Conservation (phyloP, 1,140 invertebrate genomes). For the Pomacea maculata region DNA sequence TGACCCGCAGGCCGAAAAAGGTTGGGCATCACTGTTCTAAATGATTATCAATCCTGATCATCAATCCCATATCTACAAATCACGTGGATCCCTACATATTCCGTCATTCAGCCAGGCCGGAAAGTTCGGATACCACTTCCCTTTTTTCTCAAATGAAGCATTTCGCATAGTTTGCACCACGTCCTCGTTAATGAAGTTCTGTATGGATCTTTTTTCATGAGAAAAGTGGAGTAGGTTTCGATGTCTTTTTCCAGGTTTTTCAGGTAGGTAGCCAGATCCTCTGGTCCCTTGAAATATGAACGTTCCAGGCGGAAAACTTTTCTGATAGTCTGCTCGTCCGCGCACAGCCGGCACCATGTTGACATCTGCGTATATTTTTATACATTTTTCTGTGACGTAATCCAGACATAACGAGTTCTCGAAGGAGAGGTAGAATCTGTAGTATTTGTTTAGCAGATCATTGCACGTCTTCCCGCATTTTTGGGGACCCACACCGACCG, state of each 20-base stretch:
- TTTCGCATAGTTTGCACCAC: slow-evolving; percentile 18
- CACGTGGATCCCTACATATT: too few relatives aligned
- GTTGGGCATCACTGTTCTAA: too few relatives aligned
- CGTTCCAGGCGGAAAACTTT: slow-evolving; percentile 73
- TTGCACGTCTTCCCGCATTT: slow-evolving; percentile 75
- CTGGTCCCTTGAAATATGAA: slow-evolving; percentile 90
- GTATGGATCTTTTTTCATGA: slow-evolving; percentile 24
- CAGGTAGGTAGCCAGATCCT: slow-evolving; percentile 87
- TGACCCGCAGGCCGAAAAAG: too few relatives aligned
- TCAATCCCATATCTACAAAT: too few relatives aligned
- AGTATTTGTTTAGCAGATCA: slow-evolving; percentile 81
- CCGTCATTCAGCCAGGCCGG: too few relatives aligned
- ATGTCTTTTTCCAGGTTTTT: slow-evolving; percentile 67
- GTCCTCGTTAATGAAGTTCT: not conserved
- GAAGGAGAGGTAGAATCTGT: slow-evolving; percentile 73
- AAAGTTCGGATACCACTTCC: too few relatives aligned
- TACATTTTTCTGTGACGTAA: slow-evolving; percentile 64
- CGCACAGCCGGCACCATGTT: slow-evolving; percentile 66
- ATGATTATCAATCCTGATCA: too few relatives aligned
- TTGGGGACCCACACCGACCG: slow-evolving; percentile 70
- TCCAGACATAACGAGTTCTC: slow-evolving; percentile 62
- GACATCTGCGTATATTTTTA: slow-evolving; percentile 43
- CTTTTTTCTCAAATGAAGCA: slow-evolving; percentile 5
- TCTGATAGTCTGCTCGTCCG: slow-evolving; percentile 68
- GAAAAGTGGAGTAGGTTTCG: slow-evolving; percentile 47